A percentile compares a stretch with the other conserved stretches of the same genome.
phyloP scores from a whole-genome alignment of 53 echinoderm and acorn worm genomes.

The Echinometra lucunter region DNA sequence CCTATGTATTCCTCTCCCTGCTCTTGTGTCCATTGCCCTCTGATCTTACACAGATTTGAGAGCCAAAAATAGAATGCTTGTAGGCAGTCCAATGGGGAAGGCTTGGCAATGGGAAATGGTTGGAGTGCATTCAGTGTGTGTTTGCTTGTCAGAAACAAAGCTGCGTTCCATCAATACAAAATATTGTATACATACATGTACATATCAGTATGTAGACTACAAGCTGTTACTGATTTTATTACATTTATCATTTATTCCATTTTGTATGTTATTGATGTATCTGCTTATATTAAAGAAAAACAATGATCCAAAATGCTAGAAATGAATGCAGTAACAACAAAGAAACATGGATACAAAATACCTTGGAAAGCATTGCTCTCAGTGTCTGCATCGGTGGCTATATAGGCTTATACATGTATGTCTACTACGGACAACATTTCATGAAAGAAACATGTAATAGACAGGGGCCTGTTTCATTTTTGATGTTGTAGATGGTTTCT shows the following conservation, averaged over 20 bases:
- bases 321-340: not conserved
- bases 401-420: not conserved
- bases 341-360: not conserved
- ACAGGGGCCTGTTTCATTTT: too few relatives aligned
- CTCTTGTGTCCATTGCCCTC: constrained; percentile 52
- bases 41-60: constrained; percentile 19
- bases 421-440: not conserved
- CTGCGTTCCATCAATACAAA: constrained; percentile 26
- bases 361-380: not conserved
- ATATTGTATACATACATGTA: constrained; percentile 5
- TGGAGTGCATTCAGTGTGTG: not conserved
- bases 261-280: not conserved
- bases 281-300: not conserved
- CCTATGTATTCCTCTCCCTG: constrained; percentile 35
- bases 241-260: not conserved
- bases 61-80: constrained; percentile 38
- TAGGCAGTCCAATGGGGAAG: not conserved
- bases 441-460: not conserved
- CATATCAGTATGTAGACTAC: not conserved
- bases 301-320: too few relatives aligned
- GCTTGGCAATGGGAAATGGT: not conserved
- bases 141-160: constrained; percentile 45
- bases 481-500: too few relatives aligned
- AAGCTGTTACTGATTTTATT: constrained; percentile 5
- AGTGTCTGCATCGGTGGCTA: not conserved